Percentiles rank a stretch among this genome's conserved stretches.
These are phyloP conservation scores for Spongilla lacustris DNA, from an alignment of 37 sponge, comb jelly and placozoan species.

Conservation along the genomic window DNA sequence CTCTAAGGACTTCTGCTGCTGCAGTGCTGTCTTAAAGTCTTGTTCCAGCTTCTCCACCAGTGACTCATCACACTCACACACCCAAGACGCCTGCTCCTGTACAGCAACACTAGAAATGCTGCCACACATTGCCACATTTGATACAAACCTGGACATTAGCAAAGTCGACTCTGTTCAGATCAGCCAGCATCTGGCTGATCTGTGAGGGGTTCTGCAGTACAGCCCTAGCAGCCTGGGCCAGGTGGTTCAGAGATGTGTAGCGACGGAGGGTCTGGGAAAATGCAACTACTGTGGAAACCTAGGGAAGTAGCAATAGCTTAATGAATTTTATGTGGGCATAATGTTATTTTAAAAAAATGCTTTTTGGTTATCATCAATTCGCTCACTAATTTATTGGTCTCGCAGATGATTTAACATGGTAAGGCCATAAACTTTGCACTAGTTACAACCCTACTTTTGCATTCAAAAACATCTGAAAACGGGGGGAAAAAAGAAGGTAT, in stretches of 20 bases:
- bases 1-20: conserved; percentile 91
- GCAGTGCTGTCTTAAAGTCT: conserved; percentile 94
- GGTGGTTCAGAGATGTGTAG: conserved; percentile 98
- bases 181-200: conserved; percentile 93
- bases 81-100: conserved; percentile 99
- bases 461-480: too few relatives aligned
- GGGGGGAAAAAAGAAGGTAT: too few relatives aligned
- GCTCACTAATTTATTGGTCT: too few relatives aligned
- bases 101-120: neutral
- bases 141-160: conserved; percentile 85
- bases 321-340: neutral
- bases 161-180: conserved; percentile 97
- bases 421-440: too few relatives aligned
- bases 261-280: conserved; percentile 98
- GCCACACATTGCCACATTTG: neutral
- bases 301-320: neutral
- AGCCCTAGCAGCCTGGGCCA: conserved; percentile 98
- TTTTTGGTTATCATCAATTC: neutral
- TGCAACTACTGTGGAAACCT: conserved; percentile 89
- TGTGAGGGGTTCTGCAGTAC: conserved; percentile 97
- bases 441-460: too few relatives aligned
- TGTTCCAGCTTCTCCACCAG: conserved; percentile 83
- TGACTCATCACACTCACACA: conserved; percentile 97
- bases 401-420: too few relatives aligned
- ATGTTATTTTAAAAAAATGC: neutral